Evolutionary conservation across 1,140 invertebrate genomes (phyloP).

Genomic region (Ctenoplectra terminalis): DNA sequence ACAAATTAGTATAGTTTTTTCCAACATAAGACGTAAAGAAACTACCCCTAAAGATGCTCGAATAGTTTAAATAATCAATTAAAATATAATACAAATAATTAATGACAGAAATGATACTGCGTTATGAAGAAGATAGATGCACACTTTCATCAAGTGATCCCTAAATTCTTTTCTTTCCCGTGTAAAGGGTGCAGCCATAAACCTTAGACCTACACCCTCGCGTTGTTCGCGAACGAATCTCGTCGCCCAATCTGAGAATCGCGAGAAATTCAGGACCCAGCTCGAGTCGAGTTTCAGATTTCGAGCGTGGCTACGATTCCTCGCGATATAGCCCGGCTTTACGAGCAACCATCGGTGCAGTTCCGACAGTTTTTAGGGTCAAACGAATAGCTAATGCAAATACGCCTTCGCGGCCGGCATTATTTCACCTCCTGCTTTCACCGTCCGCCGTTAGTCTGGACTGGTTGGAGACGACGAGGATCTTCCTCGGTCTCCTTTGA

Average conservation of each 20-base stretch:
- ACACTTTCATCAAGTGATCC: neutral
- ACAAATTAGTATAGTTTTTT: too few relatives aligned
- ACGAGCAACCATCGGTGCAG: conserved; percentile 60
- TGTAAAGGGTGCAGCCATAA: neutral
- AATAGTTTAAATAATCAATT: neutral
- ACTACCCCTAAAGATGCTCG: too few relatives aligned
- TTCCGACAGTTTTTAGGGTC: conserved; percentile 67
- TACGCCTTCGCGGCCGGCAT: conserved; percentile 51
- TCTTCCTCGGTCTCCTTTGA: neutral
- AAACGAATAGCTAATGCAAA: conserved; percentile 71
- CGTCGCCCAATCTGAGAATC: neutral
- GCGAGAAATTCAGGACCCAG: neutral
- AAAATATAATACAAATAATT: neutral
- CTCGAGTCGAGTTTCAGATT: conserved; percentile 49
- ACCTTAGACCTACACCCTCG: neutral
- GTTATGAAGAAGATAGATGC: too few relatives aligned
- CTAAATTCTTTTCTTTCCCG: too few relatives aligned
- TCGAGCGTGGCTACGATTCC: conserved; percentile 40
- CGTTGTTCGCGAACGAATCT: neutral
- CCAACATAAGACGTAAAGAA: too few relatives aligned
- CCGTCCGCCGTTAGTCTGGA: conserved; percentile 56
- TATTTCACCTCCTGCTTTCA: conserved; percentile 56
- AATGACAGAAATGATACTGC: neutral
- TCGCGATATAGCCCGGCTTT: conserved; percentile 47
- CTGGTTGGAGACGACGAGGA: conserved; percentile 48